A percentile compares a stretch with the other conserved stretches of the same genome.
These are phyloP conservation scores for Bos javanicus DNA, from an alignment of 2,113 vertebrate species.

Conservation along the genomic window DNA sequence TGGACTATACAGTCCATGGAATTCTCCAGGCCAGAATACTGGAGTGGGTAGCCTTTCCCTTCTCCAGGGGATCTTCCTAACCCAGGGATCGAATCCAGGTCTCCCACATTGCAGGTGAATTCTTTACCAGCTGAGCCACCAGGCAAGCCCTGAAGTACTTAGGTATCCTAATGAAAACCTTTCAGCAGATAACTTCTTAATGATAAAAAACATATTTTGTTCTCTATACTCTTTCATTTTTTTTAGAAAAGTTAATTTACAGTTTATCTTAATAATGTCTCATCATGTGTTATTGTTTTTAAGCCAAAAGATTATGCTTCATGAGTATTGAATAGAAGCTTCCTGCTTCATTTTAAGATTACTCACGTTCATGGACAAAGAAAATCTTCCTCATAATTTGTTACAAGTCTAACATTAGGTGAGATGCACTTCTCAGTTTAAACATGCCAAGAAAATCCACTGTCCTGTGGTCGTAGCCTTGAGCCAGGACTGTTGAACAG, in stretches of 20 bases:
- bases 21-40: neutral
- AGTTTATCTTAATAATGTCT: neutral
- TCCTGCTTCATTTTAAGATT: conserved; percentile 1
- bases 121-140: neutral
- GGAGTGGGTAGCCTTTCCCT: neutral
- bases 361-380: neutral
- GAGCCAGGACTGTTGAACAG: neutral
- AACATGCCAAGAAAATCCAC: neutral
- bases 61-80: neutral
- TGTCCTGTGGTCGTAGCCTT: neutral
- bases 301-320: neutral
- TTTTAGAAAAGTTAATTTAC: neutral
- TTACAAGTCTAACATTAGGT: neutral
- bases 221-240: neutral
- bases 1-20: neutral
- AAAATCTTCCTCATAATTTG: neutral
- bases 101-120: neutral
- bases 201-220: neutral
- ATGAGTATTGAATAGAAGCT: neutral
- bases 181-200: neutral
- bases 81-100: neutral
- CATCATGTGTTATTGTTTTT: neutral
- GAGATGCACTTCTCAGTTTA: neutral
- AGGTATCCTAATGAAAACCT: neutral
- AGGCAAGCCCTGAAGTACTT: neutral